Evolutionary conservation across 2,797 vertebrate species (phyloP), one percentile per base, ranked within the genome.

Genomic region (Sebastes matsubarae): DNA sequence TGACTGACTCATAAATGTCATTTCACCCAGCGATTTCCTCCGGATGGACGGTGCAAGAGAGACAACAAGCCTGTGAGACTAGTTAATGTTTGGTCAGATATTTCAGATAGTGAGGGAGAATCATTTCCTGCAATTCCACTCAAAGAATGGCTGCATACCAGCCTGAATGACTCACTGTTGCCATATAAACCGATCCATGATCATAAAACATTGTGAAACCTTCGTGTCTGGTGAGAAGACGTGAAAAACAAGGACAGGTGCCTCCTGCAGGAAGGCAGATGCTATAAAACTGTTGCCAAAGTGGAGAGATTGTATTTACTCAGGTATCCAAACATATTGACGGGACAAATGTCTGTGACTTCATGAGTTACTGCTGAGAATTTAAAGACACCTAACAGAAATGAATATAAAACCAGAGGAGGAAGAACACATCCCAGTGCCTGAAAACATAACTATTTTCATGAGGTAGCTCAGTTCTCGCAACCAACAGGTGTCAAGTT

Each of bases 1-100:
- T 34, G 32, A 30, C 30, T 13, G 30, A 73, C 38, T 18, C 3
- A 13, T 27, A 71, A 68, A 71, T 59, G 18, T 66, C 46, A 29
- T 13, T 60, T 25, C 5, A 32, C 10, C 9, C 18, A 5, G 46
- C 29, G n/a, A 46, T 66, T 55, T 25, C 14, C 12, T 54, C 18
- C 27, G 24, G 67, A 71, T 74, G 75, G 61, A 70, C 25, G 11
- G 57, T 2, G 24, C 57, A 68, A 68, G 25, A 46, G 63, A 80
- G 68, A 85, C 29, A 55, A 34, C 55, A 22, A n/a, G 69, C 72
- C 57, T 63, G 58, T 2, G n/a, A 64, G 72, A 66, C 68, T 25
- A 54, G 90, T 88, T 91, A 87, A 92, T 93, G 83, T 89, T 92
- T 91, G 36, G 72, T 85, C 87, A 86, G 81, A 70, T 82, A 74